Evolutionary conservation across 2,113 vertebrate species (phyloP), one percentile per base, ranked within the genome.

Genomic region (Clinocottus analis): DNA sequence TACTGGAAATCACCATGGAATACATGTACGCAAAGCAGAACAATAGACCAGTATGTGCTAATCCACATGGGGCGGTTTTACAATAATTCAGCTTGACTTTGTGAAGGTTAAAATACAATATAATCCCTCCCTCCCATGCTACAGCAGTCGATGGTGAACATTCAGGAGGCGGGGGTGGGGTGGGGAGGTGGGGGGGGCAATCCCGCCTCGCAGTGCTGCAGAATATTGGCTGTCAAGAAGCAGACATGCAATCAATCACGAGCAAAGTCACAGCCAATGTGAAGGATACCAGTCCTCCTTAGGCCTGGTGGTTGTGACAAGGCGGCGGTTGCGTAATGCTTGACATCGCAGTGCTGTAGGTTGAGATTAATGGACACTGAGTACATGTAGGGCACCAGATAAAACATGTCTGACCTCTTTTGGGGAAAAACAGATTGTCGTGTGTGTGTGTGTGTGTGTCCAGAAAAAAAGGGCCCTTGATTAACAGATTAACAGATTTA

Each of bases 181-280:
- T 27, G 4, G 55, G 6, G 7, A 6, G 33, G 29, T 0, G 29
- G 7, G 21, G 33, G 37, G 79, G 72, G n/a, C 51, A 37, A 51
- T 79, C 56, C 61, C 23, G 59, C 60, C 56, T 66, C 67, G 60
- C 75, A 73, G 78, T 79, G 77, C 83, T 63, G 79, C 77, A 68
- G 88, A 86, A 85, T 86, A 83, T 80, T 85, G 80, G 76, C 85
- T 93, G 88, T 93, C 91, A 92, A 87, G 80, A 82, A 81, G 85
- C 67, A 84, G 84, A 91, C 91, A 82, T 69, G 77, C 84, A 83
- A 94, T 94, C 91, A 93, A 93, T 93, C 93, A 92, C 14, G 73
- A 31, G 68, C 87, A 94, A 93, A 92, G 91, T 92, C 91, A 90
- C 72, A 88, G 87, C 43, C 77, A 78, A 84, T 76, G 89, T 89